A percentile compares a stretch with the other conserved stretches of the same genome.
Conservation (phyloP, 2,888 invertebrate genomes). For the Drosophila nr. medialis region DNA sequence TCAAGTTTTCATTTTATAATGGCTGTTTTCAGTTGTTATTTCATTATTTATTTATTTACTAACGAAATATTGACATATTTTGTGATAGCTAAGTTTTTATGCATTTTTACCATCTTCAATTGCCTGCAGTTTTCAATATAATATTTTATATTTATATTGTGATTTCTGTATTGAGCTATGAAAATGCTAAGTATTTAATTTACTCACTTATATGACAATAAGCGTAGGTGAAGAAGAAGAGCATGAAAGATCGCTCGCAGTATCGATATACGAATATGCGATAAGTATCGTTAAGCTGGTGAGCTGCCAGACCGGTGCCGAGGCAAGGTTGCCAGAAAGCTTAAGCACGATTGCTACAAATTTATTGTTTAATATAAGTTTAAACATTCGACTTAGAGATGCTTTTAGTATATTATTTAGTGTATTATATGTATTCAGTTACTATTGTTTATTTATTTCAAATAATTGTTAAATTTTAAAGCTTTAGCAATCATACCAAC, state of each 20-base stretch:
- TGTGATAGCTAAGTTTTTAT: too few relatives aligned
- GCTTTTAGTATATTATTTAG: not conserved
- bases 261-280: not conserved
- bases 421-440: not conserved
- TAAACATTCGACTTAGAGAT: not conserved
- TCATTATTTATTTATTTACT: not conserved
- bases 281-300: not conserved
- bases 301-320: not conserved
- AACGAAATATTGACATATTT: too few relatives aligned
- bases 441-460: not conserved
- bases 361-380: not conserved
- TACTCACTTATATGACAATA: not conserved
- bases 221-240: not conserved
- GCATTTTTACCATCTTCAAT: too few relatives aligned
- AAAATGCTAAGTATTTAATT: not conserved
- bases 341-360: not conserved
- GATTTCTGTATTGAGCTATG: not conserved
- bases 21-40: not conserved
- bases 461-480: too few relatives aligned
- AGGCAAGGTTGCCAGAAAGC: not conserved
- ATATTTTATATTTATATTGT: too few relatives aligned
- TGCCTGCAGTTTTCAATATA: too few relatives aligned
- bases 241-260: not conserved
- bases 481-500: not conserved
- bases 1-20: not conserved